Base-by-base conservation (phyloP, 2,113 vertebrate genomes). In the Puffinus mauretanicus region DNA sequence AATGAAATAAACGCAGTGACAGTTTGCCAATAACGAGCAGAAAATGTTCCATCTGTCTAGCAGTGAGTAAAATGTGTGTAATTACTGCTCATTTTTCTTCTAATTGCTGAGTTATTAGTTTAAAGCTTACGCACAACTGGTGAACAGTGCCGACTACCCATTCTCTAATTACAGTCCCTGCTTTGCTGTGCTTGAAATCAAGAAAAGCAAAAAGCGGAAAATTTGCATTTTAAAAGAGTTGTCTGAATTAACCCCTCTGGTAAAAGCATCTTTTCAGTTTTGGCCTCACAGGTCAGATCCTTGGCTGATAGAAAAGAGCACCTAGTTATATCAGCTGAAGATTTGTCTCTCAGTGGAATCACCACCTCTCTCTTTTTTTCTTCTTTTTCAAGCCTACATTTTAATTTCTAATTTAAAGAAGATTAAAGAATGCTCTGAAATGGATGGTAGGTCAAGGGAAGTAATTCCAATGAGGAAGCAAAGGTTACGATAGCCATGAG, bases 81-180 rank as follows among this genome's bases (percentile, higher is more conserved):
- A 98, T 98, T 98, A 98, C 98, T 96, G 97, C 97, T 98, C 98
- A 98, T 98, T 98, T 98, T 98, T 98, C 97, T 97, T 97, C 84
- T 98, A 98, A 98, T 98, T 98, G 98, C 98, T 97, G 96, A 98
- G 98, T 98, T 98, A 98, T 98, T 98, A 98, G 98, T 98, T 98
- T 98, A 98, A 97, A 97, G 97, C 98, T 97, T 95, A 96, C 38
- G 95, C 97, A 97, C 96, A 95, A 98, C 98, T 98, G 98, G 97
- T 96, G 97, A 97, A 84, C 97, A 93, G 97, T 69, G 87, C 86
- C 83, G 62, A 96, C 97, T 96, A 95, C 97, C 97, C 95, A 85
- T 89, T 95, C 95, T 93, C 81, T 98, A 97, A 98, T 98, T 97
- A 97, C 87, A 93, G 88, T 81, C 92, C 97, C 61, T 88, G 93